Base-by-base conservation (phyloP, 2,888 invertebrate genomes). In the Leptopilina syphax region DNA sequence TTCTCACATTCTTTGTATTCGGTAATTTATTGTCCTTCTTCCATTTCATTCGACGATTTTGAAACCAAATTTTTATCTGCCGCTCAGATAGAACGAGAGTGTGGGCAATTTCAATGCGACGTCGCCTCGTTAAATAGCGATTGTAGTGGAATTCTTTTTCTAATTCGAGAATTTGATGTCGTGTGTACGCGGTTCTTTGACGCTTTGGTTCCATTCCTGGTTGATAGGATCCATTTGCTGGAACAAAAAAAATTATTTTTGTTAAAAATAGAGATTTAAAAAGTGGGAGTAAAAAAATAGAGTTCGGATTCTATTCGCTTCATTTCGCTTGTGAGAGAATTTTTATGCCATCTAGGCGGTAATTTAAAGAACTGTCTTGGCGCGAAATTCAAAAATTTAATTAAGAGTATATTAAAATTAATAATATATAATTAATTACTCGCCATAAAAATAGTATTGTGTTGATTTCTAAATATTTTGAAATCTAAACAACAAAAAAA, bases 71-170 rank as follows among this genome's bases (percentile, higher is more conserved):
- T 93, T 97, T 97, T 89, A 97, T 97, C 93, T 97, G 97, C 87
- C 97, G 93, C 91, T 97, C 97, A 81, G 98, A 97, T 88, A 99
- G 94, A 92, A 97, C 97, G 92, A 99, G 94, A 87, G 97, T 96
- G 93, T 99, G 98, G 67, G 99, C 98, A 92, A 99, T 98, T 94
- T 99, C 99, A 93, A 99, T 98, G 92, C 99, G 94, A 93, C 98
- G 94, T 92, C 98, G 95, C 88, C 99, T 95, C 82, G 98, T 98
- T 92, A 99, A 94, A 94, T 99, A 99, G 91, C 98, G 95, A 94
- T 98, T 99, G 94, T 97, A 98, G 92, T 98, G 98, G 93, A 99
- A 99, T 94, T 98, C 98, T 92, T 98, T 98, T 92, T 98, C 98
- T 90, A 99, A 94, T 93, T 99, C 98, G 92, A 99, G 94, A 91